Conservation (phyloP, 2,113 vertebrate species). For the Trogon surrucura region DNA sequence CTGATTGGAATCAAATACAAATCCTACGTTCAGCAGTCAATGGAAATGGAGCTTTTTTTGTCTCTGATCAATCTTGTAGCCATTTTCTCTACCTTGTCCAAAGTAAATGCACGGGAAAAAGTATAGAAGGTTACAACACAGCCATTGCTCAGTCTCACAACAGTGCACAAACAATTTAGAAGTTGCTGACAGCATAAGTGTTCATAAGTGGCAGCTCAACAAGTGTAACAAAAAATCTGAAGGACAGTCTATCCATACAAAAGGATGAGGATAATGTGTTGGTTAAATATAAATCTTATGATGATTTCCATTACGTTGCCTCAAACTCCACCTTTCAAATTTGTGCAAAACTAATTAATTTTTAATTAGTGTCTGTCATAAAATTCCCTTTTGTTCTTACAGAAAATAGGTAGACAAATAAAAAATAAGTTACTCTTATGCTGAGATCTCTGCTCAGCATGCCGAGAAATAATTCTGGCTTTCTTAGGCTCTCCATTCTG, state of each 20-base stretch:
- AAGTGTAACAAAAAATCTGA: background rate
- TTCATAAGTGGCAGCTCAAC: background rate
- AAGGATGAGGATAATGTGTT: background rate
- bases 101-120: background rate
- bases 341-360: background rate
- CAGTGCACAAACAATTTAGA: background rate
- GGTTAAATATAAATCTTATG: background rate
- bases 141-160: background rate
- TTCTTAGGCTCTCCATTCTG: background rate
- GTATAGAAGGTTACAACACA: background rate
- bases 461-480: background rate
- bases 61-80: background rate
- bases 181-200: background rate
- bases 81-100: background rate
- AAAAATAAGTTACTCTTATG: background rate
- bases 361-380: background rate
- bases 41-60: background rate
- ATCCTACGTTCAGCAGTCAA: background rate
- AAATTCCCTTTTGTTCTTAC: background rate
- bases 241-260: background rate
- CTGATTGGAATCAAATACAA: background rate
- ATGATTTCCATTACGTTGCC: background rate
- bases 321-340: background rate
- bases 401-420: background rate
- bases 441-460: background rate